Base-by-base conservation (phyloP, 53 echinoderm and acorn worm genomes). In the Echinometra lucunter region DNA sequence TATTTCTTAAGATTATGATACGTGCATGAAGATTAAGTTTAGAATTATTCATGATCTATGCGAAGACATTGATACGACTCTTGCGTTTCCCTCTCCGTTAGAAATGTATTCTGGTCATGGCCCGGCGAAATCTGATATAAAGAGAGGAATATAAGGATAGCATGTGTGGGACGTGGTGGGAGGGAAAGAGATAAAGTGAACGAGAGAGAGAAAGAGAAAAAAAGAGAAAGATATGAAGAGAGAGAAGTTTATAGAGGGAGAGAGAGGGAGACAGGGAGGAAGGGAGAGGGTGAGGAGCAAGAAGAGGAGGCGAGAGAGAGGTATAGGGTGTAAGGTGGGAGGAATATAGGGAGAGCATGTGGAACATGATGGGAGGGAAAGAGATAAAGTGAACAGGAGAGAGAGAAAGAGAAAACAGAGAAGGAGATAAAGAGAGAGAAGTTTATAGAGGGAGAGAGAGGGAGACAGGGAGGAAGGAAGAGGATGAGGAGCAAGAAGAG, bases 101-200 rank as follows among this genome's bases (percentile, higher is more conserved):
- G 56, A 53, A 47, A 88, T 53, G 17, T 88, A 88, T 53, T 88
- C 88, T 13, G 55, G 56, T 47, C 88, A 88, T 88, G 88, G 53
- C n/a, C 30, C 4, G 88, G n/a, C 15, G 56, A 88, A 27, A 53
- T 44, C 25, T 82, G 37, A 37, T 75, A 30, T n/a, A 7, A 85
- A 45, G 45, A 85, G 45, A 85, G 25, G 35, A n/a, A n/a, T n/a
- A n/a, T n/a, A n/a, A n/a, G n/a, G n/a, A n/a, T n/a, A n/a, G n/a
- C n/a, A n/a, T n/a, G n/a, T n/a, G n/a, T n/a, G n/a, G n/a, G 45
- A 28, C 4, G 38, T 8, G 44, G 44, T 11, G 44, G 38, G 44
- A 38, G 44, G 12, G 9, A 3, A 81, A 81, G 82, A 42, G 17
- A 81, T 30, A 44, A n/a, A 40, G 44, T 37, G 12, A 35, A 44